Conservation (phyloP, 2,888 invertebrate species). For the Epinotia demarniana region DNA sequence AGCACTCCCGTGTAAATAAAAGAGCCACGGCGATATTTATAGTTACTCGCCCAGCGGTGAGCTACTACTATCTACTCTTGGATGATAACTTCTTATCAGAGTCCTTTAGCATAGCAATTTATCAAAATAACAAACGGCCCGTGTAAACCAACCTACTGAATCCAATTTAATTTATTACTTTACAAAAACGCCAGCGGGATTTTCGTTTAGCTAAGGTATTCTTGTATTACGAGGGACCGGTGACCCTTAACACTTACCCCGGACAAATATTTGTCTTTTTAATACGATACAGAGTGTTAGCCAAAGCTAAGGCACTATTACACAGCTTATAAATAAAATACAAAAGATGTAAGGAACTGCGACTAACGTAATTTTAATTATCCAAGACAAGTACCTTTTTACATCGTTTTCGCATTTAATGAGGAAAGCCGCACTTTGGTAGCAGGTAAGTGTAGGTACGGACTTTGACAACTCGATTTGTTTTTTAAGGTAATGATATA, state of each 20-base stretch:
- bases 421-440: too few species aligned
- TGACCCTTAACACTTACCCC: constrained; percentile 35
- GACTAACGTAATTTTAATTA: not conserved
- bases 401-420: too few species aligned
- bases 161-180: constrained; percentile 44
- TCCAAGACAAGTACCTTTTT: too few species aligned
- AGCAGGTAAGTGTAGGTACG: too few species aligned
- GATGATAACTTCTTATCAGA: constrained; percentile 17
- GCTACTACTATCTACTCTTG: too few species aligned
- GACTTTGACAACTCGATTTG: too few species aligned
- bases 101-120: constrained; percentile 37
- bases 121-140: constrained; percentile 42
- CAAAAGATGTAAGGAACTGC: not conserved
- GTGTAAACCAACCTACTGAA: constrained; percentile 38
- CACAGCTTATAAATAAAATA: constrained; percentile 2
- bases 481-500: too few species aligned
- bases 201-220: constrained; percentile 43
- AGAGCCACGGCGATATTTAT: too few species aligned
- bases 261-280: constrained; percentile 43
- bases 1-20: too few species aligned
- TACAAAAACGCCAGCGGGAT: constrained; percentile 40
- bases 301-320: constrained; percentile 5
- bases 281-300: constrained; percentile 24
- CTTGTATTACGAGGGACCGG: constrained; percentile 35
- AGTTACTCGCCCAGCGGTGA: too few species aligned